Evolutionary conservation across 2,113 vertebrate genomes (phyloP), one percentile per base, ranked within the genome.

Genomic region (Epinephelus fuscoguttatus): DNA sequence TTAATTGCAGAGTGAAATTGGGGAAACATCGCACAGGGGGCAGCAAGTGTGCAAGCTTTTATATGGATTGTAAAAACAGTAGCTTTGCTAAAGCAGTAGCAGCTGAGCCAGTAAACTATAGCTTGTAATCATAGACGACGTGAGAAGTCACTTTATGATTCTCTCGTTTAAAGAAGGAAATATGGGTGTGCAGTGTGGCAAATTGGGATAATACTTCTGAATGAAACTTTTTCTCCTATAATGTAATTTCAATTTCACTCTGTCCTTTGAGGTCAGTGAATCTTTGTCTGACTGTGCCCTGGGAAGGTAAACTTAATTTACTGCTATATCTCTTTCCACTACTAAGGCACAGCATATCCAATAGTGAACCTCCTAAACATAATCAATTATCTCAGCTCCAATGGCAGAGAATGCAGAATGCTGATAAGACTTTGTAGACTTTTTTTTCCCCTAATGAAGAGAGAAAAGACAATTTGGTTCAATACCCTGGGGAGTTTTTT

Each of bases 271-370:
- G 94, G 94, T 94, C 93, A 93, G 73, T 73, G 88, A 90, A 88
- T 93, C 87, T 92, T 85, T 91, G 89, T 91, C 76, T 80, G 82
- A 84, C 88, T 87, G 74, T 77, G 89, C 87, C 91, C 84, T 83
- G 82, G 86, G 90, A 94, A 94, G 92, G 93, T 94, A 95, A 95
- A 94, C 93, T 90, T 95, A 92, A 96, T 95, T 96, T 94, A 94
- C 86, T 85, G 79, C 88, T 87, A 91, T 92, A 94, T 95, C 93
- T 93, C 84, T 93, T 89, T 90, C 91, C 88, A 59, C 93, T 91
- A 70, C 82, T 66, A 76, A 91, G 88, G 88, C 84, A 15, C 84
- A 78, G 81, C 89, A 82, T 82, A 81, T 91, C 91, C 92, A 95
- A 92, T 92, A 84, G 89, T 87, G 85, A 93, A 92, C 84, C 91